Evolutionary conservation across 2,797 vertebrate species (phyloP).

Genomic region (Mormyrops attenuatus): DNA sequence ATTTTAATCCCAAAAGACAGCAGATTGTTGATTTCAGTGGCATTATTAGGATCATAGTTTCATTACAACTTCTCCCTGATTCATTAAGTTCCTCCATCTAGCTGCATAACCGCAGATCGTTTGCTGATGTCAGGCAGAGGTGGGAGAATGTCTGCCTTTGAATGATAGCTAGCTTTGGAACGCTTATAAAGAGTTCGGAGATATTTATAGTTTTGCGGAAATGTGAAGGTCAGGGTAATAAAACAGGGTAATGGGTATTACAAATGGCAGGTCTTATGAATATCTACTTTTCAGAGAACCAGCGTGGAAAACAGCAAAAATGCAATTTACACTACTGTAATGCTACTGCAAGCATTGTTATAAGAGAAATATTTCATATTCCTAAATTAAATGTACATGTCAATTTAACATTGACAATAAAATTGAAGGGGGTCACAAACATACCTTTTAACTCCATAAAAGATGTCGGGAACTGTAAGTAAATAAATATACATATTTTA

Average conservation of each 20-base stretch:
- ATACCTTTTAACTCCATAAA: not conserved
- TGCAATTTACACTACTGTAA: not conserved
- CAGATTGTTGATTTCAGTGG: not conserved
- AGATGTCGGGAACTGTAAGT: not conserved
- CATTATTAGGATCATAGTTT: not conserved
- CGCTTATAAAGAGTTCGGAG: conserved; percentile 13
- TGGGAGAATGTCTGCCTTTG: not conserved
- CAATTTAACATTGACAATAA: not conserved
- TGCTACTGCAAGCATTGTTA: not conserved
- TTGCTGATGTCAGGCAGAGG: not conserved
- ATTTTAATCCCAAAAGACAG: not conserved
- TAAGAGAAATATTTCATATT: not conserved
- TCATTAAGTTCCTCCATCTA: conserved; percentile 1
- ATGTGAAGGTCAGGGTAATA: conserved; percentile 65
- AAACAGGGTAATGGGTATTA: conserved; percentile 66
- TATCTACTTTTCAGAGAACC: conserved; percentile 2
- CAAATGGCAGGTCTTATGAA: conserved; percentile 54
- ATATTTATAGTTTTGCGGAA: conserved; percentile 69
- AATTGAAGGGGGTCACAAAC: not conserved
- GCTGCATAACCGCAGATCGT: not conserved
- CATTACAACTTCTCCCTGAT: not conserved
- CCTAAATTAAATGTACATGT: not conserved
- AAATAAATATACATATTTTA: not conserved
- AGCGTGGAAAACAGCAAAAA: not conserved
- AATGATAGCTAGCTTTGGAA: not conserved